Conservation (phyloP, 2,797 vertebrate species). For the Amphiprion clarkii region DNA sequence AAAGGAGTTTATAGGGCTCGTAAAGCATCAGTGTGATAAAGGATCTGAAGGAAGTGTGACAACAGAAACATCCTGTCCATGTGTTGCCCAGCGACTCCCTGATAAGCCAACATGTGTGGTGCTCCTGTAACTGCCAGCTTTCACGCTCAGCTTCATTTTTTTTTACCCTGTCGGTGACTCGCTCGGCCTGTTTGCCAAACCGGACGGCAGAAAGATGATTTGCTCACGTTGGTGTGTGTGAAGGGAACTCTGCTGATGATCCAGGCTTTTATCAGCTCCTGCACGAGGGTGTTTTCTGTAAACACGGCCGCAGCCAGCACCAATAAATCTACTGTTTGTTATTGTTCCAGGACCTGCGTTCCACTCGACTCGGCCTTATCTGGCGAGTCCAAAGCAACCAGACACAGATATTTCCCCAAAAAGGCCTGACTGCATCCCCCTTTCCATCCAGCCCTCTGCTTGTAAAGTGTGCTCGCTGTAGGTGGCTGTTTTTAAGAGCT, state of each 20-base stretch:
- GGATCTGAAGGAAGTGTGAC: conserved; percentile 25
- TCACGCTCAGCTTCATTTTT: conserved; percentile 7
- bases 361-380: conserved; percentile 60
- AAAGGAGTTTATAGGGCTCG: not conserved
- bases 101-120: conserved; percentile 31
- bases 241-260: conserved; percentile 7
- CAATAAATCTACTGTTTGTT: conserved; percentile 63
- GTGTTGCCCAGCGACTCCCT: conserved; percentile 8
- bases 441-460: not conserved
- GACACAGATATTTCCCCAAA: conserved; percentile 6
- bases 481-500: not conserved
- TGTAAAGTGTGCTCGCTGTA: not conserved
- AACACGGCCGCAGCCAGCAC: conserved; percentile 46
- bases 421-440: not conserved
- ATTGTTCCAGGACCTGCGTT: conserved; percentile 47
- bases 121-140: not conserved
- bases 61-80: conserved; percentile 31
- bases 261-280: conserved; percentile 52
- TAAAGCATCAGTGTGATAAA: conserved; percentile 16
- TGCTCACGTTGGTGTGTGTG: conserved; percentile 15
- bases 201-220: conserved; percentile 25
- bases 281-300: conserved; percentile 42
- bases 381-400: conserved; percentile 41
- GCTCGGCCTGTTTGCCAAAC: conserved; percentile 23
- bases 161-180: not conserved